These are phyloP conservation scores for Heterocephalus glaber DNA, from an alignment of 2,113 vertebrate genomes.

Conservation along the genomic window DNA sequence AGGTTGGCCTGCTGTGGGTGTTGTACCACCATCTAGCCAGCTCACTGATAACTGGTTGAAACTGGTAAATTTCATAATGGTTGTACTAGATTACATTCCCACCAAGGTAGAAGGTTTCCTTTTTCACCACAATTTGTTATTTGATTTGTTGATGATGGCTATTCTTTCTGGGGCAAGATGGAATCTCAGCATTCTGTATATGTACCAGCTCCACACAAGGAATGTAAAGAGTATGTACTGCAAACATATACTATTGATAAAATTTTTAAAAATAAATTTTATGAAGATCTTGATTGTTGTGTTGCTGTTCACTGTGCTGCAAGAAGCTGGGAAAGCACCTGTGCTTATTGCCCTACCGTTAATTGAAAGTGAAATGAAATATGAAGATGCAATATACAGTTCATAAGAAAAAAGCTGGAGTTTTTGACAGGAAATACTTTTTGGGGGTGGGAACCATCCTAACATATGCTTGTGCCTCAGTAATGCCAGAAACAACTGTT, in stretches of 20 bases:
- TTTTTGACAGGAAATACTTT: slow-evolving; percentile 29
- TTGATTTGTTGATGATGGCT: neutral
- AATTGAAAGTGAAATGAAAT: neutral
- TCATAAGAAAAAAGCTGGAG: neutral
- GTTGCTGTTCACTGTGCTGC: neutral
- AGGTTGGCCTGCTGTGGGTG: neutral
- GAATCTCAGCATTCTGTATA: neutral
- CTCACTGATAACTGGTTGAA: slow-evolving; percentile 7
- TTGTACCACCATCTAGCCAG: neutral
- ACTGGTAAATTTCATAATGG: neutral
- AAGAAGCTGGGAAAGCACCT: neutral
- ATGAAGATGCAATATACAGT: neutral
- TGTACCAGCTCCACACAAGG: neutral
- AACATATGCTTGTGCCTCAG: neutral
- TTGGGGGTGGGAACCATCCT: neutral
- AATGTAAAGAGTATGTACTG: too few species aligned
- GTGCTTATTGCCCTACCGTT: neutral
- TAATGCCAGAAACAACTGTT: neutral
- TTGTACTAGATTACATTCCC: neutral
- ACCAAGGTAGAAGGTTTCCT: neutral
- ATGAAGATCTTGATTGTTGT: neutral
- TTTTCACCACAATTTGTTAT: neutral
- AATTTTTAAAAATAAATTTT: slow-evolving; percentile 7
- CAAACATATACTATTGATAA: neutral
- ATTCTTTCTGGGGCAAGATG: neutral